Percentiles rank a stretch among this genome's conserved stretches.
Conservation (phyloP, 2,797 vertebrate genomes). For the Tenualosa ilisha region DNA sequence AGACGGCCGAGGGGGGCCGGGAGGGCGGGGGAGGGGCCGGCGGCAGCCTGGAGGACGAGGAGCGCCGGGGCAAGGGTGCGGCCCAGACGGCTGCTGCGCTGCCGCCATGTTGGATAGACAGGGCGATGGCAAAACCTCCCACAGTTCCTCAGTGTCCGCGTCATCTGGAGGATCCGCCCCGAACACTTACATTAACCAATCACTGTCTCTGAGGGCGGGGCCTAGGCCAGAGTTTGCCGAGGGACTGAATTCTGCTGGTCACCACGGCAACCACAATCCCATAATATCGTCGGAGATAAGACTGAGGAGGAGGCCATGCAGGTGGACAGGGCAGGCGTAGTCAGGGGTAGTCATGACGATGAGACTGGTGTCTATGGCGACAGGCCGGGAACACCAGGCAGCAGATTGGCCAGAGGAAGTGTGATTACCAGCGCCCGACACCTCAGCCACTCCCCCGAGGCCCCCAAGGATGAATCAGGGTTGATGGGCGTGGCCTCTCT, state of each 20-base stretch:
- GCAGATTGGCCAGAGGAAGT: constrained; percentile 77
- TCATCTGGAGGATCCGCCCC: constrained; percentile 84
- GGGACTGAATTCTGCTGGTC: background rate
- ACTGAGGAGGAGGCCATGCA: constrained; percentile 93
- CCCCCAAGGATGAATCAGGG: constrained; percentile 72
- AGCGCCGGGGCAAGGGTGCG: background rate
- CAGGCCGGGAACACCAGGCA: constrained; percentile 90
- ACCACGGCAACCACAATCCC: constrained; percentile 65
- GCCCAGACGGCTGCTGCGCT: background rate
- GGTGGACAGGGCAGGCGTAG: constrained; percentile 81
- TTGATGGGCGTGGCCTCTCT: constrained; percentile 80
- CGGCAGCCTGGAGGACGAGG: too few species aligned
- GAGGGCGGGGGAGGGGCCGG: constrained; percentile 73
- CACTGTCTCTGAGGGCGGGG: background rate
- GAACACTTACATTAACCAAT: background rate
- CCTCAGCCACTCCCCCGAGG: constrained; percentile 83
- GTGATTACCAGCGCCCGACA: constrained; percentile 97
- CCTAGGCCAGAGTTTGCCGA: background rate
- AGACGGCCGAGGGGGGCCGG: constrained; percentile 86
- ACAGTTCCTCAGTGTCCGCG: constrained; percentile 89
- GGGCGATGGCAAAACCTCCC: constrained; percentile 46
- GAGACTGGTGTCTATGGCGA: constrained; percentile 71
- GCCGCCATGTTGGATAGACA: constrained; percentile 66
- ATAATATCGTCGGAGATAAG: constrained; percentile 79
- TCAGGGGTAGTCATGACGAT: background rate